These are phyloP conservation scores for Drosophila seguyi DNA, from an alignment of 1,140 invertebrate genomes.

Conservation along the genomic window DNA sequence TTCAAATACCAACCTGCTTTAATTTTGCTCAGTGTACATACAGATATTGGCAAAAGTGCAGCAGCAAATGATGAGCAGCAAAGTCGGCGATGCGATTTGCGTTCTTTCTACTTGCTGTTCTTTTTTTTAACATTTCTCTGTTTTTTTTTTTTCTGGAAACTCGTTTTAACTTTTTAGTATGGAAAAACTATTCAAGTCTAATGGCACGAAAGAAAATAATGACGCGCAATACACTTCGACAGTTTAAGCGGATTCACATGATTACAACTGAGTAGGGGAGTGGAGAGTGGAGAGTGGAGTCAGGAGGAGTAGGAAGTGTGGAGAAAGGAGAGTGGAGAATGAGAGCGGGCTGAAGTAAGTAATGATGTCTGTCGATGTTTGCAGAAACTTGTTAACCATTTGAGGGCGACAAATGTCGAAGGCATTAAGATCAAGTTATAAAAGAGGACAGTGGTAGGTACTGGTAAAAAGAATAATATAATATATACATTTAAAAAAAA, in stretches of 20 bases:
- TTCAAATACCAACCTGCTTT: neutral
- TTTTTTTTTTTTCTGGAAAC: constrained; percentile 8
- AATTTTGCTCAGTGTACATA: constrained; percentile 6
- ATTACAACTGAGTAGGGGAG: constrained; percentile 53
- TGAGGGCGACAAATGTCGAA: constrained; percentile 76
- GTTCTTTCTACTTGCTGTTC: constrained; percentile 34
- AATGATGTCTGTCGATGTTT: constrained; percentile 76
- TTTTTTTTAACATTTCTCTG: constrained; percentile 12
- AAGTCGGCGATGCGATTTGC: constrained; percentile 63
- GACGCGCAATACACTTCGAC: constrained; percentile 82
- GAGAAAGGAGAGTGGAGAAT: neutral
- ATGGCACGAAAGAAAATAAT: constrained; percentile 85
- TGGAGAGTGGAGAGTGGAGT: neutral
- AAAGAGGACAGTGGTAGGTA: neutral
- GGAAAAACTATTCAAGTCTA: constrained; percentile 84
- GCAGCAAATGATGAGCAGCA: constrained; percentile 63
- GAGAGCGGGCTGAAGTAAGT: constrained; percentile 56
- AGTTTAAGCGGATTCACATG: constrained; percentile 82
- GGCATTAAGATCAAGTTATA: constrained; percentile 64
- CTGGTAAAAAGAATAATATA: fast-evolving
- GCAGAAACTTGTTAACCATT: constrained; percentile 79
- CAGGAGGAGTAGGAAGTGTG: neutral
- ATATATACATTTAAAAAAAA: too few relatives aligned
- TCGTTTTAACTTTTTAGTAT: constrained; percentile 57
- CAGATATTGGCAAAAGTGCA: constrained; percentile 26